A percentile compares a stretch with the other conserved stretches of the same genome.
Conservation (phyloP, 2,113 vertebrate species). For the Engystomops pustulosus region DNA sequence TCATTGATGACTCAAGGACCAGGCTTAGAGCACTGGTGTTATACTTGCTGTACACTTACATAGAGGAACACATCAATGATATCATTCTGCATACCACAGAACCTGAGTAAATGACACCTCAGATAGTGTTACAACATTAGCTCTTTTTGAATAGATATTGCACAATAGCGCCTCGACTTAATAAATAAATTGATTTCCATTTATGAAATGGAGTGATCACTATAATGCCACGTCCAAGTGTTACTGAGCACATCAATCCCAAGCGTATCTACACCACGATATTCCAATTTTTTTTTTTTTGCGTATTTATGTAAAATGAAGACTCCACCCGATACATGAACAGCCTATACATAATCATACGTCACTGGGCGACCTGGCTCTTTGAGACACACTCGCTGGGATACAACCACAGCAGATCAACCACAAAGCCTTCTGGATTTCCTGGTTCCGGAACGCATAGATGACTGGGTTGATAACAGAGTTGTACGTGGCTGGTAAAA, state of each 20-base stretch:
- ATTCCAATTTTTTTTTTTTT: constrained; percentile 26
- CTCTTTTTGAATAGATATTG: constrained; percentile 53
- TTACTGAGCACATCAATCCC: constrained; percentile 14
- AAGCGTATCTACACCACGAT: constrained; percentile 15
- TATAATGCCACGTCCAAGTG: constrained; percentile 10
- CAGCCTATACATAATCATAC: constrained; percentile 76
- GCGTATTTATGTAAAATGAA: constrained; percentile 28
- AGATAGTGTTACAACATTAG: constrained; percentile 46
- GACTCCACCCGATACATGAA: neutral
- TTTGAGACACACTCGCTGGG: constrained; percentile 85
- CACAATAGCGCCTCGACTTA: constrained; percentile 30
- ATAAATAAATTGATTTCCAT: constrained; percentile 50
- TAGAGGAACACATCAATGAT: neutral
- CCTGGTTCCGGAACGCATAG: constrained; percentile 98
- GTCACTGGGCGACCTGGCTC: constrained; percentile 93
- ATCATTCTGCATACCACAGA: constrained; percentile 34
- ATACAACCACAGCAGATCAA: constrained; percentile 93
- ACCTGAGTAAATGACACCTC: constrained; percentile 55
- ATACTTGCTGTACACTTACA: constrained; percentile 7
- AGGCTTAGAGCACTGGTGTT: neutral
- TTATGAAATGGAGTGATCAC: constrained; percentile 55
- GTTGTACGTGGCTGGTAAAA: constrained; percentile 98
- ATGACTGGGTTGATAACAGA: constrained; percentile 98
- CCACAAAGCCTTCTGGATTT: constrained; percentile 98
- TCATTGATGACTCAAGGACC: neutral